Conservation (phyloP, 2,888 invertebrate genomes). For the Lingula anatina region DNA sequence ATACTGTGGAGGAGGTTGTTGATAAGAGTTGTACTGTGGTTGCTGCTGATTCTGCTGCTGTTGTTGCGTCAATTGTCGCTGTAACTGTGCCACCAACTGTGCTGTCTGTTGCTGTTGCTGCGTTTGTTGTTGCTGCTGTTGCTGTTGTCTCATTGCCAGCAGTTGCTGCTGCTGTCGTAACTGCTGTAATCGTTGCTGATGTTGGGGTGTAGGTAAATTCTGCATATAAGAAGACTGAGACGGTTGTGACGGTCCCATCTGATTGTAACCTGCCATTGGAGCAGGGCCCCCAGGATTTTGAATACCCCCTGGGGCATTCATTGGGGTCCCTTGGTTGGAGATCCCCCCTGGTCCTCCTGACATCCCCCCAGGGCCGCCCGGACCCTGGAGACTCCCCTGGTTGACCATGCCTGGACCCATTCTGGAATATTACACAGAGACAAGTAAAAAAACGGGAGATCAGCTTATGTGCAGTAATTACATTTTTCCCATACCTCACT, state of each 20-base stretch:
- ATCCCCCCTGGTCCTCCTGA: too few species aligned
- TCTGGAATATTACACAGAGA: too few species aligned
- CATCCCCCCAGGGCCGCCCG: too few species aligned
- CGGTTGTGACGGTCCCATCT: slow-evolving; percentile 26
- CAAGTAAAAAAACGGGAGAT: too few species aligned
- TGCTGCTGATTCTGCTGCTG: slow-evolving; percentile 13
- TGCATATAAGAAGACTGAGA: slow-evolving; percentile 17
- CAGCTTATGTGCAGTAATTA: too few species aligned
- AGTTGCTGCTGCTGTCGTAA: slow-evolving; percentile 8
- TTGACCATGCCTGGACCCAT: too few species aligned
- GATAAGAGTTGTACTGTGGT: slow-evolving; percentile 14
- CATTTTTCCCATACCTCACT: too few species aligned
- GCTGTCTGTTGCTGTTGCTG: slow-evolving; percentile 49
- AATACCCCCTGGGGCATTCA: not conserved
- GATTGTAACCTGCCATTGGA: slow-evolving; percentile 30
- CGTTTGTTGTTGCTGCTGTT: slow-evolving; percentile 48
- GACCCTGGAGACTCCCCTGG: too few species aligned
- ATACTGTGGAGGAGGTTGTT: slow-evolving; percentile 19
- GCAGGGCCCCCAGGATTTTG: slow-evolving; percentile 12
- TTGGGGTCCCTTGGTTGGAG: not conserved
- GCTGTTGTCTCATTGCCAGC: slow-evolving; percentile 16
- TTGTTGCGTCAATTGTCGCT: slow-evolving; percentile 23
- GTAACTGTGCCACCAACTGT: slow-evolving; percentile 31
- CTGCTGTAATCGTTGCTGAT: slow-evolving; percentile 39
- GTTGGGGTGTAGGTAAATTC: slow-evolving; percentile 31